Conservation (phyloP, 2,888 invertebrate genomes). For the Aplocera efformata region DNA sequence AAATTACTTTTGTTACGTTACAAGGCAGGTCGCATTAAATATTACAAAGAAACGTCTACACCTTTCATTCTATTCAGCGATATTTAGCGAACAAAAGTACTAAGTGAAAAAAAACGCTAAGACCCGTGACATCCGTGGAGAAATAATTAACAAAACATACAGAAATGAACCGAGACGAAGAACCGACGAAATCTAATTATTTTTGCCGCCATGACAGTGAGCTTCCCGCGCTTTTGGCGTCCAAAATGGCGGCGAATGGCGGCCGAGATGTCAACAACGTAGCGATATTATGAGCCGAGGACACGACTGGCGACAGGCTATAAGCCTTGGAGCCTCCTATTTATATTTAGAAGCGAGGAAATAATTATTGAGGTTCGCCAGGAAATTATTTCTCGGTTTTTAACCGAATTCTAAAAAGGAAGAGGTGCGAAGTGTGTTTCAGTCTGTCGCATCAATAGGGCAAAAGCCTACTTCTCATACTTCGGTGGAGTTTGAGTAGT, state of each 20-base stretch:
- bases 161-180: slow-evolving; percentile 70
- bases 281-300: slow-evolving; percentile 65
- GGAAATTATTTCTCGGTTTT: slow-evolving; percentile 45
- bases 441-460: no score
- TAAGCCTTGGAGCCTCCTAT: slow-evolving; percentile 65
- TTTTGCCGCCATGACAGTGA: slow-evolving; percentile 70
- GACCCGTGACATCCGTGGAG: slow-evolving; percentile 51
- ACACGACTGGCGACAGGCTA: slow-evolving; percentile 62
- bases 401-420: not conserved
- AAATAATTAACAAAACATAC: slow-evolving; percentile 76
- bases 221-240: slow-evolving; percentile 64
- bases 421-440: no score
- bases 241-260: slow-evolving; percentile 63
- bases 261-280: slow-evolving; percentile 58
- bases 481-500: no score
- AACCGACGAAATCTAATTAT: slow-evolving; percentile 73
- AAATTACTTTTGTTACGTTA: slow-evolving; percentile 23
- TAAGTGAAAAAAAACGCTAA: slow-evolving; percentile 33
- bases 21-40: slow-evolving; percentile 39
- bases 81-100: slow-evolving; percentile 46
- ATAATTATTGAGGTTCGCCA: slow-evolving; percentile 54
- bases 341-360: slow-evolving; percentile 55
- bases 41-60: slow-evolving; percentile 43
- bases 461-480: no score
- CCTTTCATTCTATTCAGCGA: slow-evolving; percentile 42